These are phyloP conservation scores for Cremastobaeus sp. DNA, from an alignment of 2,888 invertebrate species.

Conservation along the genomic window DNA sequence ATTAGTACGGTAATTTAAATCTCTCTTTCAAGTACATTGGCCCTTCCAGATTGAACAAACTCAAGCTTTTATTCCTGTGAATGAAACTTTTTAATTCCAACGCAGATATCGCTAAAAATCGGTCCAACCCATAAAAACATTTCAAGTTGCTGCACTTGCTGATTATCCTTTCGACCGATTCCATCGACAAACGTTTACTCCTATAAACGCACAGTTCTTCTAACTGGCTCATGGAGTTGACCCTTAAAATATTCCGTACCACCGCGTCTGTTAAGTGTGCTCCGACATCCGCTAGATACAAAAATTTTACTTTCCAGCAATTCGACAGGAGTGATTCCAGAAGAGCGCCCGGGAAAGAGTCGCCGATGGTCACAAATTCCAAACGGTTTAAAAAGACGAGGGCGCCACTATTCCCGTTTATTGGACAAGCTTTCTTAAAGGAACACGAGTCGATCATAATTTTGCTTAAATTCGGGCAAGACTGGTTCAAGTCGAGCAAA, in stretches of 20 bases:
- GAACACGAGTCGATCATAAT: slow-evolving; percentile 20
- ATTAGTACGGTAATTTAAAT: slow-evolving; percentile 29
- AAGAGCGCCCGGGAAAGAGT: slow-evolving; percentile 11
- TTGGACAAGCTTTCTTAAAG: not conserved
- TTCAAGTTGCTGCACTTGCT: slow-evolving; percentile 9
- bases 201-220: slow-evolving; percentile 37
- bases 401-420: not conserved
- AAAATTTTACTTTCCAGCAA: not conserved
- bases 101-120: slow-evolving; percentile 8
- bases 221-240: slow-evolving; percentile 7
- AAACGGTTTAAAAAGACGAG: not conserved
- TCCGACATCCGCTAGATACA: slow-evolving; percentile 17
- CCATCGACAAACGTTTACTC: slow-evolving; percentile 21
- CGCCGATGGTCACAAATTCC: slow-evolving; percentile 27
- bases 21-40: slow-evolving; percentile 30
- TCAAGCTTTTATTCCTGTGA: not conserved
- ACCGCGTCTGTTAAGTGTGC: slow-evolving; percentile 9
- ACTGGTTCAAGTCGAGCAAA: not conserved
- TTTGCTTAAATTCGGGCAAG: slow-evolving; percentile 22
- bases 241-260: not conserved
- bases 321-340: slow-evolving; percentile 2
- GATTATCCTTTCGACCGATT: not conserved
- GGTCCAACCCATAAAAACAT: slow-evolving; percentile 23
- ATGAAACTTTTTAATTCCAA: slow-evolving; percentile 15
- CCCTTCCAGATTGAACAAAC: slow-evolving; percentile 1